A percentile compares a stretch with the other conserved stretches of the same genome.
Conservation (phyloP, 23 tunicate genomes). For the Halocynthia roretzi region DNA sequence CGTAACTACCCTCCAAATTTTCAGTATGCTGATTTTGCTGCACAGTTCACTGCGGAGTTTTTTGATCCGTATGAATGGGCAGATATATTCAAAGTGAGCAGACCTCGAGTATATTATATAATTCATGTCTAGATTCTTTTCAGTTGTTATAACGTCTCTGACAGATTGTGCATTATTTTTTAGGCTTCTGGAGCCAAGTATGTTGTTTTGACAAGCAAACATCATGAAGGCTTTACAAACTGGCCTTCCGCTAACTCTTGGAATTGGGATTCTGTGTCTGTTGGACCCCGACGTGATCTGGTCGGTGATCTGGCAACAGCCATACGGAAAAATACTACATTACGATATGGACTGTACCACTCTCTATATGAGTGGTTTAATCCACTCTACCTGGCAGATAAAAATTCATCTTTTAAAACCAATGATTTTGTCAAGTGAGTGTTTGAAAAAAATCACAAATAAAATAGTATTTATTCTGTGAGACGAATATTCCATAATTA, state of each 20-base stretch:
- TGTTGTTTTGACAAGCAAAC: constrained; percentile 76
- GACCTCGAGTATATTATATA: neutral
- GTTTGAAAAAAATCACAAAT: neutral
- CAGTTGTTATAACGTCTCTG: neutral
- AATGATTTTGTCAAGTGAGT: constrained; percentile 17
- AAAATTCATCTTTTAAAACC: neutral
- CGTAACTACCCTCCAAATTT: constrained; percentile 28
- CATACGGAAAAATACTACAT: constrained; percentile 41
- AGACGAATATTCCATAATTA: too few relatives aligned
- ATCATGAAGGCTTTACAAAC: constrained; percentile 86
- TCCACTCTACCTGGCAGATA: constrained; percentile 34
- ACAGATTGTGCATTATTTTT: neutral
- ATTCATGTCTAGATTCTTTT: neutral
- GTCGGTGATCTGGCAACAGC: constrained; percentile 78
- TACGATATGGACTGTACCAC: constrained; percentile 69
- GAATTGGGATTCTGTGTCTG: constrained; percentile 76
- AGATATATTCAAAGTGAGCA: constrained; percentile 26
- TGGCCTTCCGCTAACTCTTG: constrained; percentile 75
- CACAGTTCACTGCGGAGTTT: constrained; percentile 37
- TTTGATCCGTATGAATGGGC: constrained; percentile 45
- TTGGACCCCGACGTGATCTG: constrained; percentile 71
- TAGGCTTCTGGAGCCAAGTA: constrained; percentile 73
- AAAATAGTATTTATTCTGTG: too few relatives aligned
- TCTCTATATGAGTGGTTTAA: constrained; percentile 88
- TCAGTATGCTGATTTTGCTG: constrained; percentile 32